A percentile compares a stretch with the other conserved stretches of the same genome.
These are phyloP conservation scores for Aphrocallistes beatrix DNA, from an alignment of 37 sponge, comb jelly and placozoan species.

Conservation along the genomic window DNA sequence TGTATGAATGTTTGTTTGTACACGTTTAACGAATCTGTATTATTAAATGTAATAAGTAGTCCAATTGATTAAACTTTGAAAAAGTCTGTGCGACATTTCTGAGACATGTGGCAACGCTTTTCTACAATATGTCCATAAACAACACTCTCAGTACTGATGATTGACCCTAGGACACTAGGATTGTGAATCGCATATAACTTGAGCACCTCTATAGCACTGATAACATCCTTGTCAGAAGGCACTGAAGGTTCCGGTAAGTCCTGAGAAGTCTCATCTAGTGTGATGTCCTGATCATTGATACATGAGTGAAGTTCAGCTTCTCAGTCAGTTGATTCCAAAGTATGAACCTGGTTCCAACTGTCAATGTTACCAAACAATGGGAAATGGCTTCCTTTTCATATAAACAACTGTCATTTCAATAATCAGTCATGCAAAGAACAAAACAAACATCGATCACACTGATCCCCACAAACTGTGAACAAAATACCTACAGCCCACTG, in stretches of 20 bases:
- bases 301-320: conserved; percentile 9
- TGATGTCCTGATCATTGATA: conserved; percentile 6
- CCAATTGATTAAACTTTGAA: conserved; percentile 6
- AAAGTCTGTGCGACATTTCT: background rate
- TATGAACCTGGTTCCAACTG: conserved; percentile 14
- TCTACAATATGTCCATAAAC: conserved; percentile 11
- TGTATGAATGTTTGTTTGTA: no score
- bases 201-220: conserved; percentile 9
- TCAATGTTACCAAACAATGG: background rate
- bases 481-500: no score
- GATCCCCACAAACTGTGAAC: no score
- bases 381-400: no score
- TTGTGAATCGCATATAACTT: conserved; percentile 13
- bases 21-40: conserved; percentile 12
- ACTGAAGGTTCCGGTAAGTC: conserved; percentile 18
- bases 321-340: conserved; percentile 13
- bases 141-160: conserved; percentile 20
- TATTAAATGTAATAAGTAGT: conserved; percentile 20
- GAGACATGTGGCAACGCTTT: background rate
- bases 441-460: conserved; percentile 12
- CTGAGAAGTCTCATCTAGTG: conserved; percentile 19
- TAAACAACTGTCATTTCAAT: conserved; percentile 13
- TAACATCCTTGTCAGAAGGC: conserved; percentile 19
- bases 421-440: background rate
- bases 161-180: conserved; percentile 12